Evolutionary conservation across 1,140 invertebrate species (phyloP).

Genomic region (Sweltsa coloradensis): DNA sequence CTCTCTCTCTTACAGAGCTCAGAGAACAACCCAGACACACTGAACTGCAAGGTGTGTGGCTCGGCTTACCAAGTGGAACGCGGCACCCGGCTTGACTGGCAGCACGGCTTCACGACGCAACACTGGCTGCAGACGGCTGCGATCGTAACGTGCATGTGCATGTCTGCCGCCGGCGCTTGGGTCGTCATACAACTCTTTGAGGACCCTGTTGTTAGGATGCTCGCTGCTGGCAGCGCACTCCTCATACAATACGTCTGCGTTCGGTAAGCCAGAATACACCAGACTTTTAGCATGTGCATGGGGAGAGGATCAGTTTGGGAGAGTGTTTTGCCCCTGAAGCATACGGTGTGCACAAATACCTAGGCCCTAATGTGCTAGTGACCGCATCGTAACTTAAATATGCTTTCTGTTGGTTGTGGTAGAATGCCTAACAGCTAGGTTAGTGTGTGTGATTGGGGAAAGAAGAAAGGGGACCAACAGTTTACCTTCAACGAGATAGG

Average conservation of each 20-base stretch:
- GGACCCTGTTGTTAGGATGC: conserved; percentile 60
- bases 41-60: conserved; percentile 70
- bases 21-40: conserved; percentile 45
- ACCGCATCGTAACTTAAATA: no score
- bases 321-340: no score
- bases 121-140: conserved; percentile 66
- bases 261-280: conserved; percentile 49
- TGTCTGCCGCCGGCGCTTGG: conserved; percentile 65
- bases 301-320: no score
- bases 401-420: no score
- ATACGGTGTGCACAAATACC: no score
- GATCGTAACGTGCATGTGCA: conserved; percentile 54
- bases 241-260: conserved; percentile 73
- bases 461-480: no score
- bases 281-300: no score
- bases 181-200: conserved; percentile 66
- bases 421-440: no score
- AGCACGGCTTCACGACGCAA: conserved; percentile 62
- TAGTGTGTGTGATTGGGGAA: no score
- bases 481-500: no score
- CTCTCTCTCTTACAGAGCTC: conserved; percentile 39
- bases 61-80: conserved; percentile 48
- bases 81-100: conserved; percentile 51
- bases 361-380: no score
- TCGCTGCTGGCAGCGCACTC: conserved; percentile 65